Percentiles rank a stretch among this genome's conserved stretches.
phyloP scores from a whole-genome alignment of 2,888 invertebrate species.

The Troides oblongomaculatus region DNA sequence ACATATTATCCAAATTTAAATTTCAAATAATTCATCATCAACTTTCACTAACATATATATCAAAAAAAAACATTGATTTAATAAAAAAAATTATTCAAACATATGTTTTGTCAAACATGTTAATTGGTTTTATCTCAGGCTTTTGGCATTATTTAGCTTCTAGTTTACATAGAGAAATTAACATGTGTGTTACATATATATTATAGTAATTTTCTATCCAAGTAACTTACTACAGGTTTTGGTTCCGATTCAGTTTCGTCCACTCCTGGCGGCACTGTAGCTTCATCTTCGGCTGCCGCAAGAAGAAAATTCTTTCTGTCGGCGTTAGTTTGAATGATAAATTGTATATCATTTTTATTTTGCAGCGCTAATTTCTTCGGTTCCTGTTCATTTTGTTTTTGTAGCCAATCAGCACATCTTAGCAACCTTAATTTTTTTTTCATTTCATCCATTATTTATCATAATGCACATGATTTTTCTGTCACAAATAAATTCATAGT shows the following conservation, averaged over 20 bases:
- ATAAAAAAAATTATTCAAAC: no score
- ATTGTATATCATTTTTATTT: constrained; percentile 69
- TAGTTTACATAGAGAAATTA: no score
- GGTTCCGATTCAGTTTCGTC: constrained; percentile 55
- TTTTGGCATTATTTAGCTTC: no score
- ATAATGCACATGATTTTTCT: background rate
- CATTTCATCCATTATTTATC: constrained; percentile 8
- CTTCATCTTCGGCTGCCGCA: constrained; percentile 62
- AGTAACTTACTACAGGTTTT: constrained; percentile 52
- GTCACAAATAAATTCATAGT: background rate
- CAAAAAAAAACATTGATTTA: no score
- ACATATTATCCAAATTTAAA: no score
- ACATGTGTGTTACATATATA: no score
- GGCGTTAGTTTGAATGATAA: constrained; percentile 64
- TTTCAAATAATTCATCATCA: no score
- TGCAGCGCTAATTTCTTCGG: constrained; percentile 56
- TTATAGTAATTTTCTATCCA: no score
- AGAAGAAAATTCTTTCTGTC: constrained; percentile 61
- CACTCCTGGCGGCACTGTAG: constrained; percentile 62
- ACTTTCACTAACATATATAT: no score
- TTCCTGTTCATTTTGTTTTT: constrained; percentile 60
- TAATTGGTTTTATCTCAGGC: no score
- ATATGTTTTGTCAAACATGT: no score
- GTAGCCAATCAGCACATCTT: constrained; percentile 67
- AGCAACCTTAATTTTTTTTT: constrained; percentile 42